phyloP scores from a whole-genome alignment of 1,140 invertebrate species.

The Heliothis subflexa region DNA sequence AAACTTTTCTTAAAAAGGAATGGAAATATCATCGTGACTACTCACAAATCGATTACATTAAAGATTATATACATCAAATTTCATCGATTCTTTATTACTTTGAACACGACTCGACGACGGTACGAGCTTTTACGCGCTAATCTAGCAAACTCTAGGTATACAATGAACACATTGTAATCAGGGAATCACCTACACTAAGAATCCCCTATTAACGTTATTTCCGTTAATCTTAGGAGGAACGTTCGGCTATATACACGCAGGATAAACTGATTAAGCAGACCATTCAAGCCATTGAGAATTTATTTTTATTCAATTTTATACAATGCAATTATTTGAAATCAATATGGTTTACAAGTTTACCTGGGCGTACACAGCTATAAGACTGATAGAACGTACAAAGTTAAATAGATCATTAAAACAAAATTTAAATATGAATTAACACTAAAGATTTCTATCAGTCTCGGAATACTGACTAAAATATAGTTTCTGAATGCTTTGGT shows the following conservation, averaged over 20 bases:
- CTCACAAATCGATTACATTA: conserved; percentile 55
- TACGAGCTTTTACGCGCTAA: conserved; percentile 65
- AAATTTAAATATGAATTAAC: conserved; percentile 37
- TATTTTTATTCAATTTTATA: conserved; percentile 9
- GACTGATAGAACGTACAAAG: conserved; percentile 41
- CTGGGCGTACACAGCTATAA: conserved; percentile 21
- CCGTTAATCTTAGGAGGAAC: conserved; percentile 1
- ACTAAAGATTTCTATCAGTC: conserved; percentile 44
- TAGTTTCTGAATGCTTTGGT: conserved; percentile 45
- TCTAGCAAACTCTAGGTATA: conserved; percentile 82
- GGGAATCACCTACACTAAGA: conserved; percentile 50
- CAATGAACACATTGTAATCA: conserved; percentile 82
- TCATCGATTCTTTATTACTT: conserved; percentile 61
- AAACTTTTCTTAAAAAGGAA: conserved; percentile 50
- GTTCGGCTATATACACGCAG: conserved; percentile 28
- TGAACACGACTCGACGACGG: conserved; percentile 73
- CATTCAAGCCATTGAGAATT: background rate
- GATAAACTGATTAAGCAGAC: conserved; percentile 18
- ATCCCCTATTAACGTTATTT: conserved; percentile 47
- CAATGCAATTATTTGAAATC: background rate
- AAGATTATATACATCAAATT: conserved; percentile 67
- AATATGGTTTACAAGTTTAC: conserved; percentile 2
- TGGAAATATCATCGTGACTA: conserved; percentile 50
- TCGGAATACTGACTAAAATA: conserved; percentile 46
- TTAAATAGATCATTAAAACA: conserved; percentile 16